phyloP scores from a whole-genome alignment of 2,888 invertebrate species.

The Priocnemis perturbator region DNA sequence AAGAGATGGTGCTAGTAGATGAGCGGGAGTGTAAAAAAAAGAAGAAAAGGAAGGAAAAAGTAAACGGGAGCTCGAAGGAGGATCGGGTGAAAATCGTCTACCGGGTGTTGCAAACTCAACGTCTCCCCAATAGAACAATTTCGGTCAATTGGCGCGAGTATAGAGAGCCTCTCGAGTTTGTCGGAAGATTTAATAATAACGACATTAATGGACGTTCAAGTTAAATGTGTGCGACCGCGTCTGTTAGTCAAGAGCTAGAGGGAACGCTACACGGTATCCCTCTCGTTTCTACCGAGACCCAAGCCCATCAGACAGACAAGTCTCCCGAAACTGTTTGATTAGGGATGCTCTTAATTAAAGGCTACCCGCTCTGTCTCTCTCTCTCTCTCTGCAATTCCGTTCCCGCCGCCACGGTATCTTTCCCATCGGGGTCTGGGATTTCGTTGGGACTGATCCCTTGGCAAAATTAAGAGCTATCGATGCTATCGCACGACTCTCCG shows the following conservation, averaged over 20 bases:
- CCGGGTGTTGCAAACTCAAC: conserved; percentile 37
- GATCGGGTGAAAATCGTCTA: conserved; percentile 25
- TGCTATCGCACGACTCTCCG: conserved; percentile 23
- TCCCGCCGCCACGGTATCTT: conserved; percentile 33
- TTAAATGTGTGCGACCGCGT: too few species aligned
- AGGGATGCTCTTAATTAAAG: conserved; percentile 46
- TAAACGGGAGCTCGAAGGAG: neutral
- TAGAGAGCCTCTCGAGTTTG: too few species aligned
- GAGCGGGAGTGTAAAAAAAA: conserved; percentile 30
- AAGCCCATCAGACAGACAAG: too few species aligned
- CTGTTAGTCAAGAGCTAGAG: too few species aligned
- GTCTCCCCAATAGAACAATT: conserved; percentile 5
- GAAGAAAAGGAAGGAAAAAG: neutral
- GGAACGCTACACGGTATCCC: too few species aligned
- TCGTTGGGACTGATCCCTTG: conserved; percentile 17
- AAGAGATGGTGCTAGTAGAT: conserved; percentile 26
- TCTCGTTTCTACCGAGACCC: too few species aligned
- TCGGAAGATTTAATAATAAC: too few species aligned
- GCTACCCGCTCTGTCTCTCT: too few species aligned
- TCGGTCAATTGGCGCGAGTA: too few species aligned
- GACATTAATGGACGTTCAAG: too few species aligned
- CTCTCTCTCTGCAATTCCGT: conserved; percentile 28
- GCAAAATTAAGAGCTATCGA: conserved; percentile 19
- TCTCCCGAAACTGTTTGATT: conserved; percentile 43
- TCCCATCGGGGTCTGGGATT: conserved; percentile 22